Evolutionary conservation across 2,113 vertebrate species (phyloP).

Genomic region (Ascaphus truei): DNA sequence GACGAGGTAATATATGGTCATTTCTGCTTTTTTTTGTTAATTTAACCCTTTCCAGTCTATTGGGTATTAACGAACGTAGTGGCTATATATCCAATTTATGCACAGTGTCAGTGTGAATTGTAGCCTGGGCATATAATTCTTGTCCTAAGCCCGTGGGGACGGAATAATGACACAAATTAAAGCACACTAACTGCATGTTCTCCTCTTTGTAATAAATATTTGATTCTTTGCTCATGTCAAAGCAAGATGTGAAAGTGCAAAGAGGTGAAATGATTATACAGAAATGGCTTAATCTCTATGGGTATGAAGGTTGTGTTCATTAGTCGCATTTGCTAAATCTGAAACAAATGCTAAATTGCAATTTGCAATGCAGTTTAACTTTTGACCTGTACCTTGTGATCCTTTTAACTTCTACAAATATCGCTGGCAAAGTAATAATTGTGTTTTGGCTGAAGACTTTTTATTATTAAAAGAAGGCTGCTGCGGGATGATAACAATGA

Average conservation of each 20-base stretch:
- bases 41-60: background rate
- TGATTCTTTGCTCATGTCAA: conserved; percentile 47
- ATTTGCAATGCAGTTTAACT: conserved; percentile 41
- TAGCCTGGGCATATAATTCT: conserved; percentile 23
- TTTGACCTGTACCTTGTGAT: conserved; percentile 42
- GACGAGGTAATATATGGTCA: conserved; percentile 78
- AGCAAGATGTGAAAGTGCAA: conserved; percentile 38
- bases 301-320: conserved; percentile 47
- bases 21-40: conserved; percentile 3
- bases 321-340: conserved; percentile 40
- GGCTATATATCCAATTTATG: conserved; percentile 4
- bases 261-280: conserved; percentile 53
- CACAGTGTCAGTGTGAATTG: conserved; percentile 13
- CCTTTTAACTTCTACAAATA: conserved; percentile 36
- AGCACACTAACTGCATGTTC: conserved; percentile 42
- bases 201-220: conserved; percentile 50
- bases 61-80: background rate
- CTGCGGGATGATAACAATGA: background rate
- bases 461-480: background rate
- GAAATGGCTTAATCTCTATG: conserved; percentile 49
- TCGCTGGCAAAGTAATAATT: conserved; percentile 25
- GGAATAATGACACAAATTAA: conserved; percentile 49
- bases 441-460: background rate
- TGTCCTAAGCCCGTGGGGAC: background rate
- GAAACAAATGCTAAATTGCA: conserved; percentile 43